Conservation (phyloP, 2,888 invertebrate species). For the Hemicrepidius hirtus region DNA sequence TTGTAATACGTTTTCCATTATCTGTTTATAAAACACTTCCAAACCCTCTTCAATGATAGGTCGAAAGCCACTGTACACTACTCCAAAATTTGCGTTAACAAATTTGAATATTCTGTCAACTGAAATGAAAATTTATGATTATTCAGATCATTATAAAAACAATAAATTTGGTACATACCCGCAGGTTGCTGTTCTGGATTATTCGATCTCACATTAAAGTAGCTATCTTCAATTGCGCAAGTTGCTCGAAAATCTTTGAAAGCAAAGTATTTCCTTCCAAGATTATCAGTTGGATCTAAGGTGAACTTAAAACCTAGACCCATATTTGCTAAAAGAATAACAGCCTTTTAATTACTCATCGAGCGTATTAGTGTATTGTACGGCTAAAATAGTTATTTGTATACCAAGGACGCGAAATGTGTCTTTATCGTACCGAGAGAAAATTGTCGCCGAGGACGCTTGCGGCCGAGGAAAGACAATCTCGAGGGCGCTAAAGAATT, state of each 20-base stretch:
- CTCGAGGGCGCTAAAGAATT: too few species aligned
- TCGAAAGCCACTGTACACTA: too few species aligned
- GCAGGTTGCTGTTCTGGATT: conserved; percentile 71
- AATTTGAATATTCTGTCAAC: too few species aligned
- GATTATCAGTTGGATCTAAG: conserved; percentile 76
- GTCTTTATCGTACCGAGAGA: too few species aligned
- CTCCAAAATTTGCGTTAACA: too few species aligned
- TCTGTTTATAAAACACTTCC: conserved; percentile 76
- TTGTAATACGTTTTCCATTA: conserved; percentile 77
- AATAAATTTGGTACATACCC: conserved; percentile 69
- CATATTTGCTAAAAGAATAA: conserved; percentile 75
- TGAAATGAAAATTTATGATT: conserved; percentile 72
- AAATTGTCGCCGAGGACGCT: too few species aligned
- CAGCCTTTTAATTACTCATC: too few species aligned
- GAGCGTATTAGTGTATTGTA: too few species aligned
- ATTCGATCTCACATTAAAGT: not conserved
- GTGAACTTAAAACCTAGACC: conserved; percentile 76
- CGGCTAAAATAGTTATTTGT: too few species aligned
- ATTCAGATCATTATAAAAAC: conserved; percentile 74
- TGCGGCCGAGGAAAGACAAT: too few species aligned
- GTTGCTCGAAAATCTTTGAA: conserved; percentile 74
- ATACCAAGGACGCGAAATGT: too few species aligned
- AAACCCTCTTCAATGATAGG: conserved; percentile 79
- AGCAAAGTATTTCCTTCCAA: conserved; percentile 78
- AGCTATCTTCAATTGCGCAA: not conserved